A percentile compares a stretch with the other conserved stretches of the same genome.
Evolutionary conservation across 2,888 invertebrate genomes (phyloP).

Genomic region (Phortica okadai): DNA sequence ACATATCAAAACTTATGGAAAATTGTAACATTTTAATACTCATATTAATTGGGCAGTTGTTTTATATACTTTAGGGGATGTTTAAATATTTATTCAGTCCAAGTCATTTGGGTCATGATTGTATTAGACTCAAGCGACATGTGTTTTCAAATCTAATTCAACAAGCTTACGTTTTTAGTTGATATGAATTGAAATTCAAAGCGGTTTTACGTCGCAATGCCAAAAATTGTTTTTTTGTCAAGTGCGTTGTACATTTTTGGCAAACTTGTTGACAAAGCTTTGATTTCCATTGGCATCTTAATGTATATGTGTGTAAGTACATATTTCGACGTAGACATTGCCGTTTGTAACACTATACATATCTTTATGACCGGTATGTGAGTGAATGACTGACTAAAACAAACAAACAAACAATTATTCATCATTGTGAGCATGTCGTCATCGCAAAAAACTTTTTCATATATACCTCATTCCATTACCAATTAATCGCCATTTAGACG

Average conservation of each 20-base stretch:
- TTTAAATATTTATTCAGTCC: too few relatives aligned
- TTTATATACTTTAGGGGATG: too few relatives aligned
- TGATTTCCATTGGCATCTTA: background rate
- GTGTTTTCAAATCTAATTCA: background rate
- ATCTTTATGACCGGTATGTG: background rate
- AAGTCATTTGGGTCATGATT: too few relatives aligned
- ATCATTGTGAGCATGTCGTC: constrained; percentile 35
- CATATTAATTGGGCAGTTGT: too few relatives aligned
- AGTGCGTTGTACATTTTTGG: constrained; percentile 23
- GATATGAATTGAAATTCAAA: background rate
- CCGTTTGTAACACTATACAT: background rate
- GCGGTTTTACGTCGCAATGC: background rate
- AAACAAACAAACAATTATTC: constrained; percentile 6
- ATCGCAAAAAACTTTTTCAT: constrained; percentile 18
- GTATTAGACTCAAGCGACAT: too few relatives aligned
- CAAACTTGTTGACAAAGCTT: constrained; percentile 22
- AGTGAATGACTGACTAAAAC: constrained; percentile 27
- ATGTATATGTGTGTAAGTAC: too few relatives aligned
- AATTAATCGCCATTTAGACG: background rate
- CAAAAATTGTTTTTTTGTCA: constrained; percentile 13
- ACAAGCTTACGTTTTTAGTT: background rate
- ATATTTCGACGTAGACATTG: background rate
- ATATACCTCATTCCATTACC: background rate
- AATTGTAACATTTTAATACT: too few relatives aligned
- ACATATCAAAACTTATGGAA: too few relatives aligned